Conservation (phyloP, 1,140 invertebrate species). For the Harpegnathos saltator region DNA sequence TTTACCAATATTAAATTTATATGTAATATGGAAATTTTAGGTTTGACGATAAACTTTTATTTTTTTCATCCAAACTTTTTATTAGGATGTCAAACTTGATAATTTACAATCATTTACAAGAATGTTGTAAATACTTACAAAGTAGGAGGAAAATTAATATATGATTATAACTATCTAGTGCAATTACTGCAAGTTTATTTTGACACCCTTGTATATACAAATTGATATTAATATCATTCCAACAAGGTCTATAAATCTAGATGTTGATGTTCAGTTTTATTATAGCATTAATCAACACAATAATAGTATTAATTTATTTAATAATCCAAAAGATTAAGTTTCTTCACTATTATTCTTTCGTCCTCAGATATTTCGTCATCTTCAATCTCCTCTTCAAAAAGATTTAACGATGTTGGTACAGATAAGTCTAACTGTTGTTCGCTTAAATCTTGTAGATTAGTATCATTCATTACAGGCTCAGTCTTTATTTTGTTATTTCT, state of each 20-base stretch:
- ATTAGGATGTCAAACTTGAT: slow-evolving; percentile 31
- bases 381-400: slow-evolving; percentile 76
- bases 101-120: background rate
- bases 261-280: slow-evolving; percentile 2
- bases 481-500: background rate
- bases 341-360: slow-evolving; percentile 13
- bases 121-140: slow-evolving; percentile 47
- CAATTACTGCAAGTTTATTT: background rate
- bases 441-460: background rate
- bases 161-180: background rate
- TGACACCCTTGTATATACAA: background rate
- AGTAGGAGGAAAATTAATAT: slow-evolving; percentile 14
- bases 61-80: slow-evolving; percentile 42
- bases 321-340: slow-evolving; percentile 23
- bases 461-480: background rate
- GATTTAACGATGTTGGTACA: background rate
- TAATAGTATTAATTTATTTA: background rate
- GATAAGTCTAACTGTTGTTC: slow-evolving; percentile 60
- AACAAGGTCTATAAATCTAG: slow-evolving; percentile 2
- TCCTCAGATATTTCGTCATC: slow-evolving; percentile 65
- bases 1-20: slow-evolving; percentile 71
- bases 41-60: slow-evolving; percentile 68
- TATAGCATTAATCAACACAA: background rate
- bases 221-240: background rate
- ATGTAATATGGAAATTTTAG: slow-evolving; percentile 66